Conservation (phyloP, 2,888 invertebrate species). For the Parascotia fuliginaria region DNA sequence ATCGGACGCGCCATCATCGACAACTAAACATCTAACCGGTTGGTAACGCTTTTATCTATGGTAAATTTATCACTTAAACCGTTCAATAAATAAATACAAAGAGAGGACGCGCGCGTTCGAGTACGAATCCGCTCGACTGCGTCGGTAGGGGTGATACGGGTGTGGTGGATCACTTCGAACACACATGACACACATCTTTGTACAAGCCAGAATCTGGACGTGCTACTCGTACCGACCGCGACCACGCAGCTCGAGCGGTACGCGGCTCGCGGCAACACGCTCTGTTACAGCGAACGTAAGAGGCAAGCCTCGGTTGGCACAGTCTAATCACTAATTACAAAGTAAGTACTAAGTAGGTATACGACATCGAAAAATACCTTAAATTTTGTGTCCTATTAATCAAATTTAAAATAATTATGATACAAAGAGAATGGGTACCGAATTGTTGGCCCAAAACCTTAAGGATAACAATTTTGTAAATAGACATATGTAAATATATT, state of each 20-base stretch:
- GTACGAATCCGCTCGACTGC: no score
- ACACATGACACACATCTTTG: no score
- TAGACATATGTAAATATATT: slow-evolving; percentile 12
- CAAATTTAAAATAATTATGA: no score
- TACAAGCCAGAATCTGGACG: no score
- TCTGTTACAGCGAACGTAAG: not conserved
- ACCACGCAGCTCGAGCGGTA: no score
- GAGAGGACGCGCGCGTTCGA: no score
- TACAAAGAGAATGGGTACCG: slow-evolving; percentile 15
- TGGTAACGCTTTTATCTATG: slow-evolving; percentile 8
- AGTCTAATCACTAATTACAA: slow-evolving; percentile 21
- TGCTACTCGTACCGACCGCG: no score
- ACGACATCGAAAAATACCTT: slow-evolving; percentile 53
- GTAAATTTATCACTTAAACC: not conserved
- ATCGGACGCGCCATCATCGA: slow-evolving; percentile 13
- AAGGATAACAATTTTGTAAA: slow-evolving; percentile 19
- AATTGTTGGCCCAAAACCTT: slow-evolving; percentile 11
- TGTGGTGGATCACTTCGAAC: no score
- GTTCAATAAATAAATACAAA: no score
- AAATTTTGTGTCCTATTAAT: slow-evolving; percentile 26
- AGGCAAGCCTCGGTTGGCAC: slow-evolving; percentile 29
- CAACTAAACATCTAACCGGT: slow-evolving; percentile 11
- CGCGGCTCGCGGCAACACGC: no score
- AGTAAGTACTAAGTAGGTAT: slow-evolving; percentile 32
- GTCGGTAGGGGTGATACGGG: no score